Evolutionary conservation across 2,888 invertebrate genomes (phyloP).

Genomic region (Cheilosia soror): DNA sequence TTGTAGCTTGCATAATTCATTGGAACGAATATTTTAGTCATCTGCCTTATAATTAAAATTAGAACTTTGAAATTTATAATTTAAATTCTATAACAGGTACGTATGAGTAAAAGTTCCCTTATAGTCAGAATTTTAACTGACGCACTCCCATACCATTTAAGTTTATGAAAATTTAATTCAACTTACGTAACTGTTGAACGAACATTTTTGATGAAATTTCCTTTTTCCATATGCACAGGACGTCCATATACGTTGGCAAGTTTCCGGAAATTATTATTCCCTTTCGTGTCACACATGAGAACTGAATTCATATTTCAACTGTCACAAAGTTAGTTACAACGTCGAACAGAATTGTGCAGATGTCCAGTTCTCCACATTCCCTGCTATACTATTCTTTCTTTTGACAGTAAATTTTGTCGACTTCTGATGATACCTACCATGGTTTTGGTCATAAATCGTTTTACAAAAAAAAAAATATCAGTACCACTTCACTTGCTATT

Average conservation of each 20-base stretch:
- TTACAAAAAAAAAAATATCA: background rate
- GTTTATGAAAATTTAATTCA: conserved; percentile 39
- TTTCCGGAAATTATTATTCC: conserved; percentile 68
- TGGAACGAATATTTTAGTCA: too few species aligned
- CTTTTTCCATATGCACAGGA: conserved; percentile 12
- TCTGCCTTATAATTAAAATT: too few species aligned
- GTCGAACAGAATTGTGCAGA: conserved; percentile 12
- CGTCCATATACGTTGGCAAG: background rate
- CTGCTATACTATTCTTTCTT: background rate
- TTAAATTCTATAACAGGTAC: too few species aligned
- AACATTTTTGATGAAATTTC: conserved; percentile 34
- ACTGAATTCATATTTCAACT: conserved; percentile 60
- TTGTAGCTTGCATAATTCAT: too few species aligned
- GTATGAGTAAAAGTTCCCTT: too few species aligned
- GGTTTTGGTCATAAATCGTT: conserved; percentile 43
- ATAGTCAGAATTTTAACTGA: too few species aligned
- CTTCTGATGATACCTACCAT: conserved; percentile 20
- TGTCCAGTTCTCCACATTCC: conserved; percentile 38
- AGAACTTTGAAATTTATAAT: too few species aligned
- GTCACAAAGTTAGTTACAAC: conserved; percentile 56
- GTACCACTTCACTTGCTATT: conserved; percentile 22
- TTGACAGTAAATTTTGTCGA: conserved; percentile 32
- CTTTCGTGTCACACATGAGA: conserved; percentile 60
- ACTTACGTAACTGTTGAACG: background rate
- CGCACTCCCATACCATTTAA: conserved; percentile 14